Evolutionary conservation across 2,797 vertebrate genomes (phyloP), one percentile per base, ranked within the genome.

Genomic region (Sebastes hopkinsi): DNA sequence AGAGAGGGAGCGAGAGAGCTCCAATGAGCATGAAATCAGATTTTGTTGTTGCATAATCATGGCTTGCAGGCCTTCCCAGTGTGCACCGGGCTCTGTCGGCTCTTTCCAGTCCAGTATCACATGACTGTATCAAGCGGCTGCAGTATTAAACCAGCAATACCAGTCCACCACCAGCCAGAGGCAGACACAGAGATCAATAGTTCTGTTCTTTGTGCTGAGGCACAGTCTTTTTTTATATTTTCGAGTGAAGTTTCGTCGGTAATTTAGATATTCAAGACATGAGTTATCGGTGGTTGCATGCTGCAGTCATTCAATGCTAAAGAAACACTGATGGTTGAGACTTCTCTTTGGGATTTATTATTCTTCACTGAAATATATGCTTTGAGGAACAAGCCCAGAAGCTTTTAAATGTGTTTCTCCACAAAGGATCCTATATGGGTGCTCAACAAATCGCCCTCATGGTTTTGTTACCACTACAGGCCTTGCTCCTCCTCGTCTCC

Each of bases 1-100:
- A n/a, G 25, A 32, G 52, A 12, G 52, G n/a, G 46, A 64, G 27
- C 22, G 29, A 32, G 71, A 73, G 76, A 36, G 56, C 82, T 81
- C 75, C 80, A 90, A 9, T 87, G 75, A 87, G 87, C 82, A 80
- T 91, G 88, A 92, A 92, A 94, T 92, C 84, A 80, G 82, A 93
- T 92, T 79, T 82, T 54, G 38, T 75, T 72, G 85, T 93, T 94
- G 90, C 83, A 69, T 94, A 93, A 93, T 81, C 75, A 0, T 77
- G 59, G 80, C 89, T 92, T 22, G 56, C 85, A 86, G 91, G 84
- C 83, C 80, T 90, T 92, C 89, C 88, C 86, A 76, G 81, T 62
- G 70, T 84, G 77, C 82, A 87, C 74, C 23, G 55, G 83, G 81
- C 80, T 85, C 72, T 1, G 62, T 80, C 16, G 5, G 72, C 58